Base-by-base conservation (phyloP, 2,113 vertebrate species). In the Gavialis gangeticus region DNA sequence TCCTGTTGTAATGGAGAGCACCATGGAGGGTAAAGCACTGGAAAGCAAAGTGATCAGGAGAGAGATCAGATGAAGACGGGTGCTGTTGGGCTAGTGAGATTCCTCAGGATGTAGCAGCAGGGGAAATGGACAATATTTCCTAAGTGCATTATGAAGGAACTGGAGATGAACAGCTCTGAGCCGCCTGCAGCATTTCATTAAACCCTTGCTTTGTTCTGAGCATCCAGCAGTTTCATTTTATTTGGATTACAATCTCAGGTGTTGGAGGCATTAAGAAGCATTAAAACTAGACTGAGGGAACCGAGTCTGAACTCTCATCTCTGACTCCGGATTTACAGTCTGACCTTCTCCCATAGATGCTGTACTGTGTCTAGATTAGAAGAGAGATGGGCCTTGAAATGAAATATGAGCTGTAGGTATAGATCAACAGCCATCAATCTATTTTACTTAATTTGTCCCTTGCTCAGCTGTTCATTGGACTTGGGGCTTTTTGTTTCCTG, bases 351-450 rank as follows among this genome's bases (percentile, higher is more conserved):
- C 95, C 91, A 81, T 89, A 92, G 91, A 95, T 87, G 80, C 90
- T 92, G 62, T 69, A 63, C 90, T 81, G 55, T 88, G 96, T 95
- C 89, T 95, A 92, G 90, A 90, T 87, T 90, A 91, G 85, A 34
- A 76, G 66, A 54, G 90, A 95, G 82, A 94, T 0, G 9, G 56
- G 71, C 63, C 92, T 93, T 91, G 91, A 85, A 90, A 87, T 96
- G 96, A 95, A 96, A 96, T 78, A 93, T 64, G 95, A 92, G 92
- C n/a, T 84, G 63, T 82, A 92, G 90, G 82, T 90, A 82, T 76
- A 90, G 91, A 97, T 95, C 93, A 91, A 79, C 93, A 95, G 94
- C 94, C 90, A 96, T 96, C 95, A 96, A 93, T 97, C 94, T 95
- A 69, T 83, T 93, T 95, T 95, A 91, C 95, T 96, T 97, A 94